Evolutionary conservation across 2,888 invertebrate genomes (phyloP).

Genomic region (Synergus japonicus): DNA sequence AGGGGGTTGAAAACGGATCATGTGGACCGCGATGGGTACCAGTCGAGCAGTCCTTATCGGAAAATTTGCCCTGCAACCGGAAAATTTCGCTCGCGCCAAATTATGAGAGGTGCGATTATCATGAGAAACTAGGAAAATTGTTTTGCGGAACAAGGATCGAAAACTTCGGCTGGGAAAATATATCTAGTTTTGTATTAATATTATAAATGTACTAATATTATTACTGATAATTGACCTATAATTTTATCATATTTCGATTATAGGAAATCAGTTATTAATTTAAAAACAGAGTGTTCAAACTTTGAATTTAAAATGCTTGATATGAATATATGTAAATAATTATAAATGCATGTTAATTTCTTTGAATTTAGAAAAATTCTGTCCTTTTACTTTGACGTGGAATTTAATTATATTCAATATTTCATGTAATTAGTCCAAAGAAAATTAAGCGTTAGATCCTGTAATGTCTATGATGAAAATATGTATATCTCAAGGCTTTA

Average conservation of each 20-base stretch:
- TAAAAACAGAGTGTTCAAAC: too few relatives aligned
- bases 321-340: too few relatives aligned
- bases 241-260: too few relatives aligned
- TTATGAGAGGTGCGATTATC: constrained; percentile 33
- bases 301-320: too few relatives aligned
- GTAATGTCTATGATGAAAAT: background rate
- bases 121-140: constrained; percentile 18
- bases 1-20: constrained; percentile 8
- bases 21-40: background rate
- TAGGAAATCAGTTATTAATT: too few relatives aligned
- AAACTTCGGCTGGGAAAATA: background rate
- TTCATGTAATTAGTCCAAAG: background rate
- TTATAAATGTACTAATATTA: too few relatives aligned
- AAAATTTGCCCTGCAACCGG: constrained; percentile 21
- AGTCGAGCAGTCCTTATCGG: constrained; percentile 18
- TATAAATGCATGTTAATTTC: too few relatives aligned
- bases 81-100: constrained; percentile 34
- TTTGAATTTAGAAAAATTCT: background rate
- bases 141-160: background rate
- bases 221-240: too few relatives aligned
- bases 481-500: background rate
- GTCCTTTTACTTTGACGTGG: background rate
- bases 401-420: background rate
- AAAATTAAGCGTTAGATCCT: background rate
- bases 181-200: too few relatives aligned